Base-by-base conservation (phyloP, 1,140 invertebrate genomes). In the Cataglyphis hispanica region DNA sequence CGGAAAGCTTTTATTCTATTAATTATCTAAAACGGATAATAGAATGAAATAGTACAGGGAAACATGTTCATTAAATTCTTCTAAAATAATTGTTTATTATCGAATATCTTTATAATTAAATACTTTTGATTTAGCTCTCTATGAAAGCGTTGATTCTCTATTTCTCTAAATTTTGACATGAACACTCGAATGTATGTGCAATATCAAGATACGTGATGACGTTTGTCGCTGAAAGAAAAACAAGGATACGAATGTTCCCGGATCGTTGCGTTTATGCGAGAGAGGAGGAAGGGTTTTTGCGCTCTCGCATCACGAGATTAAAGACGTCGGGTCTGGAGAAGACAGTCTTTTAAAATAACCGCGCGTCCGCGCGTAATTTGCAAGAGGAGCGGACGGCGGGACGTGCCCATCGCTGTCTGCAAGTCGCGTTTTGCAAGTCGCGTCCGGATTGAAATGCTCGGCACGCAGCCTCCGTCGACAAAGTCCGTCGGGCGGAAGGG, bases 331-430 rank as follows among this genome's bases (percentile, higher is more conserved):
- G 34, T 77, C 80, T 89, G 84, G 43, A 56, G 64, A 50, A 76
- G 88, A 89, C 85, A 89, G 87, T 90, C 86, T 90, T 90, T 89
- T 87, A 90, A 90, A 89, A 90, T 87, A 89, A 89, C 76, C 80
- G 80, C 74, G 85, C 80, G 63, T 72, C 37, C 56, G 75, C 34
- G 37, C 63, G 37, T 89, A 89, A 89, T 89, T 89, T 81, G 78
- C 77, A 61, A 78, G 34, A 50, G 66, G 31, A 87, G 74, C 74
- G 60, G 53, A 60, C 46, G 25, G 66, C 46, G 25, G 66, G 37
- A 78, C 74, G 84, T 63, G 50, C 60, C 16, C 67, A 37, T 50
- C 50, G n/a, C 50, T 58, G 74, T 61, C 22, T 50, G 16, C 46
- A 11, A 43, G 40, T 43, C 40, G 60, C 27, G 60, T 83, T 74